Base-by-base conservation (phyloP, 2,888 invertebrate genomes). In the Sipunculus nudus region DNA sequence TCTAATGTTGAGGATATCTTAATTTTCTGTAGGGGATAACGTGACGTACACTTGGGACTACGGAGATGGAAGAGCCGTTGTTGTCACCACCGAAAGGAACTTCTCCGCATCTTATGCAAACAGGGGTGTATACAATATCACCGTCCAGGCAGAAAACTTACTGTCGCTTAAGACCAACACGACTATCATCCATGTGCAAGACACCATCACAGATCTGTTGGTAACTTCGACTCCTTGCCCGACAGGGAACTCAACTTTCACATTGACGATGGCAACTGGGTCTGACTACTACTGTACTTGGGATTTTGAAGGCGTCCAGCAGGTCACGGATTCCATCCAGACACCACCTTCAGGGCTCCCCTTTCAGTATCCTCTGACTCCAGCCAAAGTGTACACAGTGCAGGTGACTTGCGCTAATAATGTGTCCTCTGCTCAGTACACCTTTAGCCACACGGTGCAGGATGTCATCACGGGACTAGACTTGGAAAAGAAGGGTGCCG, bases 21-120 rank as follows among this genome's bases (percentile, higher is more conserved):
- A 13, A 38, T 29, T 5, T 52, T 31, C 59, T 58, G 19, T 61
- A 78, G 81, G 80, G 3, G 68, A 70, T 43, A 69, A 76, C 54
- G 68, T 78, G 3, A 68, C 64, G 25, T 78, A 77, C 61, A 65
- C 61, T 23, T 81, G 80, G 81, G 67, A 75, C 50, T 74, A 78
- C 53, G 80, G 77, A 6, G 77, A 80, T 56, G 77, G 77, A 2
- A 59, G 39, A 19, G 38, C 41, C 3, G n/a, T 50, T 2, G 29
- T 59, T 45, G 50, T 31, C 5, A 60, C 45, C 29, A 65, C 63
- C 0, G 52, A 61, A 6, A 50, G 53, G 0, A 47, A 38, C 41
- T 40, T 66, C 19, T 53, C 43, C 1, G 64, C 76, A 55, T 58
- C 62, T 0, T 79, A 71, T 59, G 25, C 59, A 8, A n/a, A 49